Evolutionary conservation across 2,888 invertebrate species (phyloP).

Genomic region (Apantesis nais): DNA sequence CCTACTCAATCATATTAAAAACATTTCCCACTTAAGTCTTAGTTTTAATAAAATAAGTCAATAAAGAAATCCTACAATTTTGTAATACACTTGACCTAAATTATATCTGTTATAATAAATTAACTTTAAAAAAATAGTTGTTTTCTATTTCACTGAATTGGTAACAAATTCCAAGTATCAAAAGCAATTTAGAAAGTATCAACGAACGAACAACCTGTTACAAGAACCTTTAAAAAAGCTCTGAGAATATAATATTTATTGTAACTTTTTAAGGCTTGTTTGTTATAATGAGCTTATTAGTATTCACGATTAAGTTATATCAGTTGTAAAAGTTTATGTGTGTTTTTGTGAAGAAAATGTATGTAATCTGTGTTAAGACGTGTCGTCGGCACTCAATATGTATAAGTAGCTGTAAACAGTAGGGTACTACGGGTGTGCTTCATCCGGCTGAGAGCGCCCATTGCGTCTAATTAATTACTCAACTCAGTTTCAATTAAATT

Average conservation of each 20-base stretch:
- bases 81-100: neutral
- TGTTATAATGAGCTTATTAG: conserved; percentile 48
- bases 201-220: conserved; percentile 6
- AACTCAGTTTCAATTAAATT: conserved; percentile 84
- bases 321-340: conserved; percentile 42
- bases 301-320: conserved; percentile 45
- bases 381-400: conserved; percentile 56
- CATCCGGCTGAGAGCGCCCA: conserved; percentile 78
- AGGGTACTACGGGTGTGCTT: conserved; percentile 58
- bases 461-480: conserved; percentile 84
- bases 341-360: conserved; percentile 48
- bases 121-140: neutral
- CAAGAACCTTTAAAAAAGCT: conserved; percentile 15
- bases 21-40: neutral
- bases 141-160: conserved; percentile 9
- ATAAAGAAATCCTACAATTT: neutral
- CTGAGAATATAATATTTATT: conserved; percentile 19
- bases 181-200: conserved; percentile 20
- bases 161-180: conserved; percentile 9
- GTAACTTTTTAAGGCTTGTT: conserved; percentile 31
- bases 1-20: neutral
- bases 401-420: conserved; percentile 71
- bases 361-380: conserved; percentile 50
- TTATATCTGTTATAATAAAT: neutral
- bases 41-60: neutral